Conservation (phyloP, 2,888 invertebrate genomes). For the Campoplex capitator region DNA sequence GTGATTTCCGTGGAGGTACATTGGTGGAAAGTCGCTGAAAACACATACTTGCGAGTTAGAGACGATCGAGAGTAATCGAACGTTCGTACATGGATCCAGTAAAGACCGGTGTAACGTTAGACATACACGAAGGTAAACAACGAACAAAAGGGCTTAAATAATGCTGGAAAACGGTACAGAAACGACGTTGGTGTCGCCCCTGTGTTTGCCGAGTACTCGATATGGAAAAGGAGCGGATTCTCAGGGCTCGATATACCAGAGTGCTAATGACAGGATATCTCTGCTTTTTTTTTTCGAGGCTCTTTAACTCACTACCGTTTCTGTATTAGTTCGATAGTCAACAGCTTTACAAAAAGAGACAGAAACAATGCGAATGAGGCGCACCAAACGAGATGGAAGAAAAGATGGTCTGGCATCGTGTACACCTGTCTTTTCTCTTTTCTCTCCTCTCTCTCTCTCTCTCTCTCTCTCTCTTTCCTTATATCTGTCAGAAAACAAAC, state of each 20-base stretch:
- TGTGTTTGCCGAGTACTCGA: slow-evolving; percentile 4
- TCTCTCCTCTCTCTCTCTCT: slow-evolving; percentile 30
- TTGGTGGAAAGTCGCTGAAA: slow-evolving; percentile 3
- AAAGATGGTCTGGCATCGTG: slow-evolving; percentile 58
- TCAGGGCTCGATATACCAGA: slow-evolving; percentile 78
- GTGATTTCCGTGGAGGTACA: neutral
- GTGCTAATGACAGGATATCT: slow-evolving; percentile 82
- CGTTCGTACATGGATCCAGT: slow-evolving; percentile 13
- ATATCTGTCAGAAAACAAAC: slow-evolving; percentile 5
- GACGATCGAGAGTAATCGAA: slow-evolving; percentile 18
- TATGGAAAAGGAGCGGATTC: slow-evolving; percentile 70
- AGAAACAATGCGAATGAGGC: slow-evolving; percentile 47
- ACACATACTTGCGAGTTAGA: slow-evolving; percentile 25
- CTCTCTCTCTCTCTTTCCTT: neutral
- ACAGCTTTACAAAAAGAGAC: slow-evolving; percentile 26
- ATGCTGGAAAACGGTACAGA: neutral
- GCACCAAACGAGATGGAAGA: slow-evolving; percentile 46
- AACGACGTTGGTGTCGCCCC: neutral
- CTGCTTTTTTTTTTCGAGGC: slow-evolving; percentile 67
- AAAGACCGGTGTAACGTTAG: slow-evolving; percentile 41
- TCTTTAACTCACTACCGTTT: slow-evolving; percentile 45
- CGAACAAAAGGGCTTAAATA: neutral
- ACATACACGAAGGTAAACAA: neutral
- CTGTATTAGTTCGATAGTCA: slow-evolving; percentile 45
- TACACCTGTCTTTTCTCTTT: slow-evolving; percentile 75